Percentiles rank a stretch among this genome's conserved stretches.
Conservation (phyloP, 2,888 invertebrate genomes). For the Zaprionus obscuricornis region DNA sequence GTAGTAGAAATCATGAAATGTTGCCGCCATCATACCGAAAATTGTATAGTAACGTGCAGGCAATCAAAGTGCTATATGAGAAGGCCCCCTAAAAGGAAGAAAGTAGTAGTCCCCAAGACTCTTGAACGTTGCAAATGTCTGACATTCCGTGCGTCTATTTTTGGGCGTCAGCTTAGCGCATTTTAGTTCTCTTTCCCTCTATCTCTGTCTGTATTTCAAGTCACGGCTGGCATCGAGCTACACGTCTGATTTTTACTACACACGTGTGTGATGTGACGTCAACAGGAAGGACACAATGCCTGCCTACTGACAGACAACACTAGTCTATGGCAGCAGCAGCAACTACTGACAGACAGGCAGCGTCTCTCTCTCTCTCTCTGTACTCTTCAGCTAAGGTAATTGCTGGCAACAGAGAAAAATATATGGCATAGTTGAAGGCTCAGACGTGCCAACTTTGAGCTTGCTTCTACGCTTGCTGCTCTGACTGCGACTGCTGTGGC, state of each 20-base stretch:
- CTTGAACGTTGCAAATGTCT: too few species aligned
- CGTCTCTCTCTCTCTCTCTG: neutral
- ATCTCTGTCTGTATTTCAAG: constrained; percentile 1
- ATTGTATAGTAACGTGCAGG: constrained; percentile 76
- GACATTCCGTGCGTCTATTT: neutral
- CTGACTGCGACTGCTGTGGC: constrained; percentile 28
- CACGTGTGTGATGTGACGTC: constrained; percentile 72
- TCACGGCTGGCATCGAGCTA: constrained; percentile 40
- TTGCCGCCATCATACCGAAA: constrained; percentile 78
- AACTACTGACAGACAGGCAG: constrained; percentile 11
- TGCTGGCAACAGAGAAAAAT: constrained; percentile 41
- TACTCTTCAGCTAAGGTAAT: constrained; percentile 16
- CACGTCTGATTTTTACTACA: constrained; percentile 74
- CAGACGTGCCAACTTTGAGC: constrained; percentile 43
- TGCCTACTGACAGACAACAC: constrained; percentile 46
- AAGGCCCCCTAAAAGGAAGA: constrained; percentile 15
- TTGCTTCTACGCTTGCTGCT: constrained; percentile 15
- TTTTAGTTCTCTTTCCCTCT: neutral
- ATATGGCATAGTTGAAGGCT: constrained; percentile 58
- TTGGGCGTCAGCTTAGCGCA: neutral
- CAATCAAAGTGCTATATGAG: constrained; percentile 76
- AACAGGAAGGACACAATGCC: constrained; percentile 59
- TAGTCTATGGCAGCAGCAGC: neutral
- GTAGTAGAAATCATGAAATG: constrained; percentile 79
- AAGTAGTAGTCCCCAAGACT: neutral